Evolutionary conservation across 2,888 invertebrate species (phyloP), one percentile per base, ranked within the genome.

Genomic region (Pantelozetes paolii): DNA sequence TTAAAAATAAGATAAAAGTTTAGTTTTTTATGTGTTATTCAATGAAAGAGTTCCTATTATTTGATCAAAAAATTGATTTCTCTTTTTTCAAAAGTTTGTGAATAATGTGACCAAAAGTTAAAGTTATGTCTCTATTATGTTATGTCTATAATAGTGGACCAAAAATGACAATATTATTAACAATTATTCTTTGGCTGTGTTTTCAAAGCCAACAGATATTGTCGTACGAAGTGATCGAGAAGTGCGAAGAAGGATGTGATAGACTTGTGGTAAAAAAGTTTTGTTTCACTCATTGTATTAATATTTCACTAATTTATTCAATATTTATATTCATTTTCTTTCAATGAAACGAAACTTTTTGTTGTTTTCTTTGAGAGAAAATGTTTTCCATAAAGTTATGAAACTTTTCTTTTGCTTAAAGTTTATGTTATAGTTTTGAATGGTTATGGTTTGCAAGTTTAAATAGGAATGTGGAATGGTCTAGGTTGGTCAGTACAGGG

Each of bases 211-310:
- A 62, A 62, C 62, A 30, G 62, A 36, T 67, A 3, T 42, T 67
- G 40, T 40, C 67, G 30, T 67, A 67, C 15, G 67, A 67, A 40
- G 67, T 67, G n/a, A 67, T 67, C 15, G 67, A 67, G 15, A 67
- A 42, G 23, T 67, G 67, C 20, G 40, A 67, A 23, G 11, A 42
- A 23, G 36, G 40, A 67, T 67, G 67, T 40, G 23, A 42, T 36
- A 36, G 23, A n/a, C 42, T 42, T 20, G 67, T 67, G 67, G 67
- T 67, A 67, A 67, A 32, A 15, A 15, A 45, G 15, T 36, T 36
- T 8, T 11, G 11, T 36, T 36, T 36, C 18, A 9, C 45, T 45
- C 15, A 13, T 45, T 6, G 6, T 45, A 18, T 45, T 45, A 15
- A 11, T 45, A 45, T 15, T 45, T 36, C 9, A 36, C 36, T 5